A percentile compares a stretch with the other conserved stretches of the same genome.
These are phyloP conservation scores for Protobothrops flavoviridis DNA, from an alignment of 2,113 vertebrate species.

Conservation along the genomic window DNA sequence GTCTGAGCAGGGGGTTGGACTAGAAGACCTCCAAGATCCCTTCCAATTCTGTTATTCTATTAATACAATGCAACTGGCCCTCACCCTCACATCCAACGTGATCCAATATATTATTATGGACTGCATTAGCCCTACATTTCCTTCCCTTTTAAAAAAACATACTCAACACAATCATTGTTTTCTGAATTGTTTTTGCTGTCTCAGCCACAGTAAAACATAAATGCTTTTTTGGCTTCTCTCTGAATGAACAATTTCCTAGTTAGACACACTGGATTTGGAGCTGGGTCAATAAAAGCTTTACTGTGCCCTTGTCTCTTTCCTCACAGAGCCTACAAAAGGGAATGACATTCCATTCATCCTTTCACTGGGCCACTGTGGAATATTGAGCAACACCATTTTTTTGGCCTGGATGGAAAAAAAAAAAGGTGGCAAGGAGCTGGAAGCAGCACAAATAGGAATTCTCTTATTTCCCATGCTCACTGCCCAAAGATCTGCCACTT, in stretches of 20 bases:
- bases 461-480: slow-evolving; percentile 64
- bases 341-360: slow-evolving; percentile 77
- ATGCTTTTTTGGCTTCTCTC: slow-evolving; percentile 76
- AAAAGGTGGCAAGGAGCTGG: slow-evolving; percentile 72
- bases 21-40: background rate
- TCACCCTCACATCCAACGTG: background rate
- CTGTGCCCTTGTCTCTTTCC: slow-evolving; percentile 74
- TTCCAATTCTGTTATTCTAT: background rate
- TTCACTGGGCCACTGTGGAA: slow-evolving; percentile 73
- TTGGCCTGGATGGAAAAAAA: slow-evolving; percentile 70
- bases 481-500: slow-evolving; percentile 58
- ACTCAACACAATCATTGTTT: slow-evolving; percentile 69
- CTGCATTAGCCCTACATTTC: slow-evolving; percentile 39
- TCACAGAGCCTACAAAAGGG: slow-evolving; percentile 75
- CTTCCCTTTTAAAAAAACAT: slow-evolving; percentile 53
- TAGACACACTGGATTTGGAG: slow-evolving; percentile 79
- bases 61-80: background rate
- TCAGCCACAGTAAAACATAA: slow-evolving; percentile 68
- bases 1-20: background rate
- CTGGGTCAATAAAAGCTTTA: slow-evolving; percentile 81
- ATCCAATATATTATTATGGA: slow-evolving; percentile 49
- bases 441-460: slow-evolving; percentile 71
- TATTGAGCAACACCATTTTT: slow-evolving; percentile 71
- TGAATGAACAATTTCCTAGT: slow-evolving; percentile 79
- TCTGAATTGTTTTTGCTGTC: slow-evolving; percentile 77